Conservation (phyloP, 2,797 vertebrate genomes). For the Lacerta viridis region DNA sequence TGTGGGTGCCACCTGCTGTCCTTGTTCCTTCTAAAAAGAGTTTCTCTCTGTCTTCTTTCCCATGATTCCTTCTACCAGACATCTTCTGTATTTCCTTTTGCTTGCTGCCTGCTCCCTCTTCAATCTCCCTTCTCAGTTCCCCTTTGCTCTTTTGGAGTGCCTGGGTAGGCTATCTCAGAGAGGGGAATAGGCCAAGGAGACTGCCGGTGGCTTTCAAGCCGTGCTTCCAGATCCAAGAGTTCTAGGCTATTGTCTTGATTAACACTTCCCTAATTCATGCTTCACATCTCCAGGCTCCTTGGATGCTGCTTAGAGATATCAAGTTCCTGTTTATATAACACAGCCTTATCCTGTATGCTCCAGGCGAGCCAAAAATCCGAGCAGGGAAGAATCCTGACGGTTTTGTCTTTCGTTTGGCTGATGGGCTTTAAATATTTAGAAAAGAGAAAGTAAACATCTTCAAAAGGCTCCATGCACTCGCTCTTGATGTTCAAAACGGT, state of each 20-base stretch:
- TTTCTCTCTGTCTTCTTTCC: not conserved
- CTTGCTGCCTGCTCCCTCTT: not conserved
- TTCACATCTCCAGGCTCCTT: conserved; percentile 12
- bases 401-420: conserved; percentile 48
- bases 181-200: not conserved
- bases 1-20: not conserved
- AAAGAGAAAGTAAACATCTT: conserved; percentile 34
- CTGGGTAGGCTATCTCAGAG: not conserved
- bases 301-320: not conserved
- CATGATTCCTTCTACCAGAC: not conserved
- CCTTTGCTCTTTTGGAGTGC: not conserved
- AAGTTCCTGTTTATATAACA: conserved; percentile 33
- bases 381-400: not conserved
- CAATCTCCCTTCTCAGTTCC: not conserved
- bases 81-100: not conserved
- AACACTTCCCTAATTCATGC: conserved; percentile 2
- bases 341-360: not conserved
- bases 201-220: not conserved
- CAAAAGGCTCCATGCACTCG: conserved; percentile 32
- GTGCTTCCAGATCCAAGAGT: not conserved
- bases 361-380: not conserved
- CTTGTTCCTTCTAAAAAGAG: not conserved
- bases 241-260: not conserved
- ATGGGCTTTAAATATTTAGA: conserved; percentile 61
- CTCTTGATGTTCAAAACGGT: not conserved